Evolutionary conservation across 2,797 vertebrate species (phyloP).

Genomic region (Rhodeus uyekii): DNA sequence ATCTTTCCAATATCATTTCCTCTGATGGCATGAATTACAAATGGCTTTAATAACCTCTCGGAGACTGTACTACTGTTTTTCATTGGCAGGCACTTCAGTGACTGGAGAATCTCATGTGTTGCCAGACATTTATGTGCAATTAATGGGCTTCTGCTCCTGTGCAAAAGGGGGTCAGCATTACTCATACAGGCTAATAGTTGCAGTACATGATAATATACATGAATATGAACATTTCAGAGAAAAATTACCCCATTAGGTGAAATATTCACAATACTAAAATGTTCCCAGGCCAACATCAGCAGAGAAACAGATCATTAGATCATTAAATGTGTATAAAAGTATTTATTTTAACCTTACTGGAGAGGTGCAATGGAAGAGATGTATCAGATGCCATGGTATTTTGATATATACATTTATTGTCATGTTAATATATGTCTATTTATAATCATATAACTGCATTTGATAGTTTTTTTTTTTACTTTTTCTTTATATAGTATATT

Average conservation of each 20-base stretch:
- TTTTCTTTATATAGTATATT: neutral
- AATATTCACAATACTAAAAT: slow-evolving; percentile 46
- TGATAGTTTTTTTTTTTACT: neutral
- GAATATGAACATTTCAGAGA: slow-evolving; percentile 11
- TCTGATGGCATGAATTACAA: slow-evolving; percentile 31
- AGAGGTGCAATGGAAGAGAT: neutral
- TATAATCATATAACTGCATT: neutral
- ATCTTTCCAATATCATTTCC: slow-evolving; percentile 21
- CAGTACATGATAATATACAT: slow-evolving; percentile 39
- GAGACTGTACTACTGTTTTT: slow-evolving; percentile 15
- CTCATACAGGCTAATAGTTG: slow-evolving; percentile 35
- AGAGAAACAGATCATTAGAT: slow-evolving; percentile 19
- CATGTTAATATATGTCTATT: neutral
- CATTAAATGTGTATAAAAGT: neutral
- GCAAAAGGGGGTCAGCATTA: slow-evolving; percentile 41
- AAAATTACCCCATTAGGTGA: slow-evolving; percentile 5
- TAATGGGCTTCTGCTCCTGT: slow-evolving; percentile 31
- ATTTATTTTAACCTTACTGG: neutral
- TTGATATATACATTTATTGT: neutral
- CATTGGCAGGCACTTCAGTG: slow-evolving; percentile 2
- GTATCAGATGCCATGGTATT: neutral
- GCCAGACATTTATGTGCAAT: slow-evolving; percentile 35
- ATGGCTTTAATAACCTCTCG: slow-evolving; percentile 42
- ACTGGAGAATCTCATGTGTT: slow-evolving; percentile 29
- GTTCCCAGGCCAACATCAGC: slow-evolving; percentile 3